These are phyloP conservation scores for Thamnophis sirtalis DNA, from an alignment of 2,113 vertebrate genomes.

Conservation along the genomic window DNA sequence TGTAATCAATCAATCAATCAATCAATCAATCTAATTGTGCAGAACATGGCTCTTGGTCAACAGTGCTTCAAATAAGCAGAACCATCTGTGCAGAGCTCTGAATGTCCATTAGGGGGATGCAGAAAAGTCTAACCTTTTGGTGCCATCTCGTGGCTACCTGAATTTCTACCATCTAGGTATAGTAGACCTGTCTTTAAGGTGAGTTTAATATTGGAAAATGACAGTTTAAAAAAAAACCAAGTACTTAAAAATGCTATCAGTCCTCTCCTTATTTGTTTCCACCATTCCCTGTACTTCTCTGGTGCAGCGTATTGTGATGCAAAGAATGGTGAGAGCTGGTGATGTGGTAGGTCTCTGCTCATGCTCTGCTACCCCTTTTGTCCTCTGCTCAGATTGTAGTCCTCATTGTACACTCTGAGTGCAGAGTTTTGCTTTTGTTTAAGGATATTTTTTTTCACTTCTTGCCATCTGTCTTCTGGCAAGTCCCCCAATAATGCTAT, in stretches of 20 bases:
- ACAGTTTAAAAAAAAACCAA: neutral
- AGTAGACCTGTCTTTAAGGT: neutral
- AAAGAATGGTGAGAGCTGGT: neutral
- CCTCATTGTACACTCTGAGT: neutral
- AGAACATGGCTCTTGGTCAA: neutral
- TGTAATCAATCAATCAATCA: too few relatives aligned
- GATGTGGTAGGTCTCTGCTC: neutral
- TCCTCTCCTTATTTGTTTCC: neutral
- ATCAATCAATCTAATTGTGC: neutral
- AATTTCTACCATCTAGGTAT: neutral
- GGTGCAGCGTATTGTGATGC: fast-evolving
- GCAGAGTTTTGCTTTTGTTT: neutral
- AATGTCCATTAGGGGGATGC: neutral
- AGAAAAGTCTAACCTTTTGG: neutral
- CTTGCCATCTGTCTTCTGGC: slow-evolving; percentile 20
- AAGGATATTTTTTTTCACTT: neutral
- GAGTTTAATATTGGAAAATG: neutral
- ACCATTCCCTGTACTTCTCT: neutral
- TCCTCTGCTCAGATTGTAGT: neutral
- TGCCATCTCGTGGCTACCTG: neutral
- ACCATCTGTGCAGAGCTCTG: neutral
- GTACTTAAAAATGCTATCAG: neutral
- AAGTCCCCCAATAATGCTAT: neutral
- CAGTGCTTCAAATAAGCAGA: neutral
- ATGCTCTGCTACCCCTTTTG: neutral